A percentile compares a stretch with the other conserved stretches of the same genome.
phyloP scores from a whole-genome alignment of 2,113 vertebrate genomes.

The Pampusana beccarii region DNA sequence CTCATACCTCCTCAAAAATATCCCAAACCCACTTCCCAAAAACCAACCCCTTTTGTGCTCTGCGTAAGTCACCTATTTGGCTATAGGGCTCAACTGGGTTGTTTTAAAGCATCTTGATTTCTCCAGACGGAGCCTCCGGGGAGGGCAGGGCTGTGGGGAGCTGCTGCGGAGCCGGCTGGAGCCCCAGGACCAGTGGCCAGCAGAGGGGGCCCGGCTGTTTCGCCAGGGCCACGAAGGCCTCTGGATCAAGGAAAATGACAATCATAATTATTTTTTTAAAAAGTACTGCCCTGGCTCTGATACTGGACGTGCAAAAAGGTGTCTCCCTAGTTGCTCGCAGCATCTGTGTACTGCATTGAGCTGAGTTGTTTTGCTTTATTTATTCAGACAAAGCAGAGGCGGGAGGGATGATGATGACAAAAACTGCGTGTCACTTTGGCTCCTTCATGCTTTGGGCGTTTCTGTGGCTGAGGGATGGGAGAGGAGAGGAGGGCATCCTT shows the following conservation, averaged over 20 bases:
- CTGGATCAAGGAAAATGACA: background rate
- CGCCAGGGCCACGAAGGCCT: background rate
- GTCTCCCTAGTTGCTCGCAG: background rate
- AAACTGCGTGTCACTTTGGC: background rate
- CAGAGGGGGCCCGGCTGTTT: constrained; percentile 77
- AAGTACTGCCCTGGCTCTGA: background rate
- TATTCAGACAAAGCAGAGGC: background rate
- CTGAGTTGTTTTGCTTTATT: background rate
- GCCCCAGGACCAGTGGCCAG: constrained; percentile 43
- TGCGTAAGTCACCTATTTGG: accelerated
- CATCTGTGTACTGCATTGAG: background rate
- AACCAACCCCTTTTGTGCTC: accelerated
- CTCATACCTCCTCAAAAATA: too few species aligned
- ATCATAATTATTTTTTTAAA: background rate
- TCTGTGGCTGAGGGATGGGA: background rate
- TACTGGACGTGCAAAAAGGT: background rate
- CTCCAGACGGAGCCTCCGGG: accelerated
- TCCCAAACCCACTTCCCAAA: too few species aligned
- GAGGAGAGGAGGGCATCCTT: background rate
- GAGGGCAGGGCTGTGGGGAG: background rate
- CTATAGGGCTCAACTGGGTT: accelerated
- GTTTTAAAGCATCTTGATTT: too few species aligned
- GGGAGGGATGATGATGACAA: background rate
- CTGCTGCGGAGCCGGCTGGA: background rate
- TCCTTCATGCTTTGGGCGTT: background rate